A percentile compares a stretch with the other conserved stretches of the same genome.
phyloP scores from a whole-genome alignment of 2,797 vertebrate species.

The Poecilia picta region DNA sequence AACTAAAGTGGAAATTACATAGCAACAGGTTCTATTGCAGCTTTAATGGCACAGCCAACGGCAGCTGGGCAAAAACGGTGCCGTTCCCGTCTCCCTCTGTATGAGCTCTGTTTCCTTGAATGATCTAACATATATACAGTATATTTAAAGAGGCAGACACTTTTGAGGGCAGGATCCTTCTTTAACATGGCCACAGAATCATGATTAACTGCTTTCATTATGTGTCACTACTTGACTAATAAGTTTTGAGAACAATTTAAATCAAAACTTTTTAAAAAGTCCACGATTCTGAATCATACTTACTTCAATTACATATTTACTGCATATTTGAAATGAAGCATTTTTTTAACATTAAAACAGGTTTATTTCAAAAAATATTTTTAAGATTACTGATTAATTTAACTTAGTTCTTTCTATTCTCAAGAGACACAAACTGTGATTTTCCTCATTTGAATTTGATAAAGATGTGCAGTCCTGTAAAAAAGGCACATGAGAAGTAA shows the following conservation, averaged over 20 bases:
- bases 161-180: neutral
- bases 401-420: neutral
- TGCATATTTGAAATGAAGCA: neutral
- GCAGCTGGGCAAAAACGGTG: slow-evolving; percentile 19
- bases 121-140: slow-evolving; percentile 9
- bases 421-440: neutral
- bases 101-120: slow-evolving; percentile 5
- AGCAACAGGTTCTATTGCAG: slow-evolving; percentile 40
- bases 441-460: neutral
- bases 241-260: neutral
- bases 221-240: neutral
- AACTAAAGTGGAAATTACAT: slow-evolving; percentile 31
- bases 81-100: slow-evolving; percentile 23
- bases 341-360: neutral
- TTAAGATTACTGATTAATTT: neutral
- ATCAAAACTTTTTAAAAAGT: neutral
- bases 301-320: too few species aligned
- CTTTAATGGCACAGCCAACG: slow-evolving; percentile 25
- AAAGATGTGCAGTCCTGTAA: neutral
- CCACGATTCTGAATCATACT: neutral
- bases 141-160: slow-evolving; percentile 7
- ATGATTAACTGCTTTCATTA: neutral
- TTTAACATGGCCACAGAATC: neutral
- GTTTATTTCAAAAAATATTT: neutral
- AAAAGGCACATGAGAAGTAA: too few species aligned